Evolutionary conservation across 1,140 invertebrate species (phyloP), one percentile per base, ranked within the genome.

Genomic region (Lanistes nyassanus): DNA sequence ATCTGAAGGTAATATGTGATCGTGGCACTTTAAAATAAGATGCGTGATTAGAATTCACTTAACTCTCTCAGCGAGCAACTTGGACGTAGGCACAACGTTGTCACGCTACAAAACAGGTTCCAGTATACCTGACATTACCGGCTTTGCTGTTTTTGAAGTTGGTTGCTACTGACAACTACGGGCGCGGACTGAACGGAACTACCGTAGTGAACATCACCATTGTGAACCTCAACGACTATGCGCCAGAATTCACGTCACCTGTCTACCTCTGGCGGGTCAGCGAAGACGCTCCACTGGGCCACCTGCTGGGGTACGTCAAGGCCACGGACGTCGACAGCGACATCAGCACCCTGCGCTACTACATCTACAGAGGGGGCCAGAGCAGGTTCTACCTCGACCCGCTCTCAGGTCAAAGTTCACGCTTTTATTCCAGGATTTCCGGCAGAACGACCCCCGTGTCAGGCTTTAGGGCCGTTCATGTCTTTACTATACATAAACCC

Each of bases 171-270:
- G 70, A 72, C 56, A 36, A 72, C 16, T 51, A 56, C 56, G 76
- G 75, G 23, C 58, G 60, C 16, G 55, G 42, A n/a, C 92, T 86
- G 81, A 92, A 91, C 36, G 83, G 82, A 58, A 81, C 80, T 55
- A 53, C 83, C 65, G 34, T 76, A 5, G 82, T 88, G 1, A 77
- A 65, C 34, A 78, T 89, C 26, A 80, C 56, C 23, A 80, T 89
- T 13, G 81, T 80, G 94, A 97, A 99, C 86, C 90, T 97, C 23
- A 98, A 98, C 88, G 97, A 98, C 90, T 95, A 97, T 89, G 91
- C 95, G 81, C 96, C 96, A 2, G 92, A 94, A 68, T 97, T 97
- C 87, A 74, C 37, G 2, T 47, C 83, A 51, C 34, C 53, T 2
- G 74, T 53, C 11, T 86, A 81, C 75, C 78, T 79, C 29, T 74